Base-by-base conservation (phyloP, 1,140 invertebrate species). In the Halyomorpha halys region DNA sequence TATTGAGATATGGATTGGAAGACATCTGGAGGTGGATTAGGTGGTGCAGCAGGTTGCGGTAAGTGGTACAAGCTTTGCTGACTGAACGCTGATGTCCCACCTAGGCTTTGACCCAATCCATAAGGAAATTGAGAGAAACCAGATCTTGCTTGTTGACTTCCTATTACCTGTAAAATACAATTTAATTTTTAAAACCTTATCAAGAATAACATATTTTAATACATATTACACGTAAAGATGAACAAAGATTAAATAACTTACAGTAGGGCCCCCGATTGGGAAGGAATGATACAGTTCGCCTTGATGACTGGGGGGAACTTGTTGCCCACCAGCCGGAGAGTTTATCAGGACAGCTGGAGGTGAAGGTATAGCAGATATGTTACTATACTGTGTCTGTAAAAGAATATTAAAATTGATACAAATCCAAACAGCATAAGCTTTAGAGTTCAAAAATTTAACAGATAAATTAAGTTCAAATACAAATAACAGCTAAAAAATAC, bases 321-420 rank as follows among this genome's bases (percentile, higher is more conserved):
- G 83, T 45, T 75, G 74, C 25, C 87, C 49, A 47, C 61, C 44
- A 23, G 39, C 39, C 3, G 61, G 85, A 66, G 86, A 86, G 69
- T 90, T 90, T 63, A 87, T 84, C 6, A 90, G 79, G 23, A 85
- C 82, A 3, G 85, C 84, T 16, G 89, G 89, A 14, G 89, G 89
- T 54, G 88, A 91, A 13, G 89, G 88, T 69, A 88, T 86, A 14
- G 89, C 85, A 30, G 89, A 84, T 70, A 91, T 84, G 34, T 83
- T 80, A 3, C 86, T 84, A 68, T 87, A 90, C 69, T 86, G 85
- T 27, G 81, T 49, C 73, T 44, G 63, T 2, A 44, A 59, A 63
- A 62, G 15, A 63, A 54, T 47, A 30, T 4, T 19, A 47, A 53
- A 54, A 62, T 9, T 39, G 15, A 61, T n/a, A 61, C 13, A 27